phyloP scores from a whole-genome alignment of 1,140 invertebrate species.

The Lamellibrachia luymesi region DNA sequence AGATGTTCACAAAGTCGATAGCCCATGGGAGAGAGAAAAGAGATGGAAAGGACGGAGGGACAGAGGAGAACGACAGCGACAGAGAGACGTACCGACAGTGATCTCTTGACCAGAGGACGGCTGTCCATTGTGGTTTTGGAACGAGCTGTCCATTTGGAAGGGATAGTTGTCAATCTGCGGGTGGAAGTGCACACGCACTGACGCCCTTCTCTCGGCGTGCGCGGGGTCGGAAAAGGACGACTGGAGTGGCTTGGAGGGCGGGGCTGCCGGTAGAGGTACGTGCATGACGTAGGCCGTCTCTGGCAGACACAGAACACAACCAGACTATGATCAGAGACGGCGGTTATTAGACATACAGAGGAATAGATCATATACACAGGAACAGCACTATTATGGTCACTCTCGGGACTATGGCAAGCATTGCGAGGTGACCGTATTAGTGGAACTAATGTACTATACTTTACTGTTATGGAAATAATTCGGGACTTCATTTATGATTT shows the following conservation, averaged over 20 bases:
- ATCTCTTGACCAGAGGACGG: not conserved
- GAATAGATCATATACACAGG: not conserved
- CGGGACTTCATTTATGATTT: not conserved
- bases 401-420: too few relatives aligned
- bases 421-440: too few relatives aligned
- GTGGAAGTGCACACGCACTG: not conserved
- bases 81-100: not conserved
- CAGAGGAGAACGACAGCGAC: not conserved
- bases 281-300: not conserved
- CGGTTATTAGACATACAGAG: not conserved
- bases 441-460: too few relatives aligned
- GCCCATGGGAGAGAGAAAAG: too few relatives aligned
- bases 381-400: too few relatives aligned
- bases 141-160: not conserved
- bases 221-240: not conserved
- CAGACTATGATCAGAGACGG: not conserved
- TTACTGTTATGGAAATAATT: not conserved
- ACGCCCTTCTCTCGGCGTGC: not conserved
- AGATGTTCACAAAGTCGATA: too few relatives aligned
- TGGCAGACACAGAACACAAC: not conserved
- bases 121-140: not conserved
- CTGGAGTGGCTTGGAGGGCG: not conserved
- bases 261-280: not conserved
- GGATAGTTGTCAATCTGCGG: not conserved
- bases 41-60: too few relatives aligned